These are phyloP conservation scores for Zophobas atratus DNA, from an alignment of 1,140 invertebrate species.

Conservation along the genomic window DNA sequence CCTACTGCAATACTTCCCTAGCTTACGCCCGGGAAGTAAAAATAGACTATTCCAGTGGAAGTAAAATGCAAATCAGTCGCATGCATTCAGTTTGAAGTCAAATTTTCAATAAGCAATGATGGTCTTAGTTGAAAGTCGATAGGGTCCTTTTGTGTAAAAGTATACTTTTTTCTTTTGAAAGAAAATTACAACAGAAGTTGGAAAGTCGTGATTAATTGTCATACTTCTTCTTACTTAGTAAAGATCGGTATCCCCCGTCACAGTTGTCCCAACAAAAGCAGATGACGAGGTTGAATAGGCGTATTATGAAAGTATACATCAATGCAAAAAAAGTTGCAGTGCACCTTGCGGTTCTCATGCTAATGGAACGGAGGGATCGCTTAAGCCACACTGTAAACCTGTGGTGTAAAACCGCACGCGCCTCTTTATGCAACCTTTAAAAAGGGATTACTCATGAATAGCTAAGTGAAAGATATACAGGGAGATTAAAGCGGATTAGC, in stretches of 20 bases:
- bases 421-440: conserved; percentile 54
- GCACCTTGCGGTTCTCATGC: conserved; percentile 54
- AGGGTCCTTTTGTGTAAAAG: background rate
- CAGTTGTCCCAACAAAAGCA: conserved; percentile 13
- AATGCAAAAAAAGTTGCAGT: conserved; percentile 30
- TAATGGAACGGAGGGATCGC: conserved; percentile 51
- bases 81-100: too few relatives aligned
- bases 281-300: conserved; percentile 29
- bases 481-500: conserved; percentile 58
- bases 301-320: conserved; percentile 34
- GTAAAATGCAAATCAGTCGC: too few relatives aligned
- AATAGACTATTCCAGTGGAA: too few relatives aligned
- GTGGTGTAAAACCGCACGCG: conserved; percentile 55
- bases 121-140: too few relatives aligned
- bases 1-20: too few relatives aligned
- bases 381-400: conserved; percentile 48
- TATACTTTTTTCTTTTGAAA: conserved; percentile 7
- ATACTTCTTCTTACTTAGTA: conserved; percentile 1
- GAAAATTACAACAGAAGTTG: conserved; percentile 32
- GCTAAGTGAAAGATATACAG: conserved; percentile 62
- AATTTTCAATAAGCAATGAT: too few relatives aligned
- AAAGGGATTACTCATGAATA: conserved; percentile 62
- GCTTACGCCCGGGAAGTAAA: too few relatives aligned
- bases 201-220: conserved; percentile 39
- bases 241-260: background rate